Evolutionary conservation across 92 coral and sea anemone species (phyloP), one percentile per base, ranked within the genome.

Genomic region (Zoanthus sociatus): DNA sequence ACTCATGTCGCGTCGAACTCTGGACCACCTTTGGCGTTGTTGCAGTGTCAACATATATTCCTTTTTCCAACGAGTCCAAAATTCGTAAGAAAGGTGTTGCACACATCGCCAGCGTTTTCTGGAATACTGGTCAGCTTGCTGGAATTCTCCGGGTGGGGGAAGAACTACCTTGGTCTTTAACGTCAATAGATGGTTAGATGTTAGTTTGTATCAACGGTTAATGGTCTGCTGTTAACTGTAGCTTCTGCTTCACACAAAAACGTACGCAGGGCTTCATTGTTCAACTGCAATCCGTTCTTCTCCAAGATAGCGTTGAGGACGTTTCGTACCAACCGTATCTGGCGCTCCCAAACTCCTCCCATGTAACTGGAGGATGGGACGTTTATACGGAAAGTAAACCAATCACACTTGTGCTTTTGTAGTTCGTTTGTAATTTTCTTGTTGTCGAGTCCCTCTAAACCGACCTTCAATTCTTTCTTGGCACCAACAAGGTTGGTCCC

Each of bases 231-330:
- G 73, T 85, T 85, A 10, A 85, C 88, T 17, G 53, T 85, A 9
- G 83, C 83, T 74, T 85, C 88, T 31, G 71, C 83, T 54, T 85
- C 88, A 54, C 88, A 74, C 81, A 85, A 30, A 54, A 85, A 74
- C 20, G 88, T 85, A 11, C 18, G 18, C 18, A 85, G 83, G 66
- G 88, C 60, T 44, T 74, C 74, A 61, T 85, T 83, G 63, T 74
- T 60, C 10, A 85, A 32, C 26, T 72, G 67, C 13, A 5, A 20
- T 71, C 88, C 88, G 51, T 85, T 74, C 30, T 33, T 55, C 37
- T 20, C 88, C 15, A 85, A 64, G 33, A 85, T 53, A 30, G 88
- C 66, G 32, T 78, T 71, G 20, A 85, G 9, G 56, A 85, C 88
- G 26, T 31, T 72, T 9, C 60, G 73, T 17, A 85, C 88, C 37